A percentile compares a stretch with the other conserved stretches of the same genome.
These are phyloP conservation scores for Polypterus senegalus DNA, from an alignment of 2,113 vertebrate genomes.

Conservation along the genomic window DNA sequence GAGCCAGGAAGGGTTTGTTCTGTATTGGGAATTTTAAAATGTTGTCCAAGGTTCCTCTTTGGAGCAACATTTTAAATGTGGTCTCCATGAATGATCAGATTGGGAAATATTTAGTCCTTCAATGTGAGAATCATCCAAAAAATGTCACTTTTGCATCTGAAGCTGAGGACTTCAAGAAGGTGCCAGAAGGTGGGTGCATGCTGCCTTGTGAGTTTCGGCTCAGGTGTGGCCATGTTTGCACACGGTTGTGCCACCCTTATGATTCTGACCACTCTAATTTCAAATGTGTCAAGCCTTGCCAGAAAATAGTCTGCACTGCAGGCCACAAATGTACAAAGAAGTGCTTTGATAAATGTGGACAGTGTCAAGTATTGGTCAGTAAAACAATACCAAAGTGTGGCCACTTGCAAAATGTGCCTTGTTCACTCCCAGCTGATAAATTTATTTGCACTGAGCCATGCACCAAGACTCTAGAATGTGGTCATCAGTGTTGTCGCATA, in stretches of 20 bases:
- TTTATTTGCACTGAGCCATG: constrained; percentile 22
- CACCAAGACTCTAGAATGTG: constrained; percentile 13
- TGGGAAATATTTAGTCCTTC: constrained; percentile 16
- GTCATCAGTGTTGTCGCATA: constrained; percentile 16
- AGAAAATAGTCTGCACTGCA: constrained; percentile 11
- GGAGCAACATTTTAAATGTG: constrained; percentile 17
- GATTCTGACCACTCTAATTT: constrained; percentile 20
- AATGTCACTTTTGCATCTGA: constrained; percentile 14
- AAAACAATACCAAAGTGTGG: constrained; percentile 25
- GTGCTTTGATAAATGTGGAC: constrained; percentile 17
- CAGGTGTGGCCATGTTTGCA: constrained; percentile 25
- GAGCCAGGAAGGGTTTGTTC: constrained; percentile 30
- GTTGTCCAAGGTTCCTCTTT: constrained; percentile 19
- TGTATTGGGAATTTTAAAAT: constrained; percentile 25
- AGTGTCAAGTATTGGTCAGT: constrained; percentile 17
- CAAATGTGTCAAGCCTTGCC: constrained; percentile 19
- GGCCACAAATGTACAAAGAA: constrained; percentile 20
- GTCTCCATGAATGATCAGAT: constrained; percentile 12
- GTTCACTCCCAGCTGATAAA: not conserved
- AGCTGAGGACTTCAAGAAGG: constrained; percentile 15
- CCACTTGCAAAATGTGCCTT: constrained; percentile 24
- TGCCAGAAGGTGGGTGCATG: constrained; percentile 25
- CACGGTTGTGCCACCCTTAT: constrained; percentile 21
- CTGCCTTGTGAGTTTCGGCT: constrained; percentile 22
- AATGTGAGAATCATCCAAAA: constrained; percentile 27